Evolutionary conservation across 1,140 invertebrate genomes (phyloP).

Genomic region (Drosophila lacteicornis): DNA sequence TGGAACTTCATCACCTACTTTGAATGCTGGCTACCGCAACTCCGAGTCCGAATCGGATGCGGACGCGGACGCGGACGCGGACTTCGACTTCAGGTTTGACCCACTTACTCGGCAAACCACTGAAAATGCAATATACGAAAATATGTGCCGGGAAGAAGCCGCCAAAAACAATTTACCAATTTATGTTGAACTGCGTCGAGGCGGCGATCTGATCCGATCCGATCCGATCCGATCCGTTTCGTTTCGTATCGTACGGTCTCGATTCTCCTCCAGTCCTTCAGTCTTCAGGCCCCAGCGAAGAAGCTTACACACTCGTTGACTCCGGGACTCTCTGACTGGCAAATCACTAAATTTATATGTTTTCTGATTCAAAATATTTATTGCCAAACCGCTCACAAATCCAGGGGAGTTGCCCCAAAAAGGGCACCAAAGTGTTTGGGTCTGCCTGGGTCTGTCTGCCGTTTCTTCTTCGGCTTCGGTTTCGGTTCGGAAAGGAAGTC

Average conservation of each 20-base stretch:
- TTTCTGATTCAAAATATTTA: slow-evolving; percentile 85
- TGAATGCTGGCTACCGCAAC: slow-evolving; percentile 81
- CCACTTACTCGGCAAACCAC: slow-evolving; percentile 52
- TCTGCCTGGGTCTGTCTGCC: slow-evolving; percentile 12
- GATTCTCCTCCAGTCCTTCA: slow-evolving; percentile 18
- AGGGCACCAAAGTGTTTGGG: slow-evolving; percentile 73
- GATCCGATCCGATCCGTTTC: slow-evolving; percentile 31
- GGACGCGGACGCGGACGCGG: not conserved
- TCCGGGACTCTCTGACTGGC: slow-evolving; percentile 59
- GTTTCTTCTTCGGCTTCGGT: not conserved
- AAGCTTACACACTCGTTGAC: slow-evolving; percentile 49
- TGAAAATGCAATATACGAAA: slow-evolving; percentile 78
- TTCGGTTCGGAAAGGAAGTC: slow-evolving; percentile 51
- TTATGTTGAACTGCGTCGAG: slow-evolving; percentile 74
- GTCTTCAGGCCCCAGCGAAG: slow-evolving; percentile 19
- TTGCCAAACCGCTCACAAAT: slow-evolving; percentile 76
- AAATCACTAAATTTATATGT: slow-evolving; percentile 85
- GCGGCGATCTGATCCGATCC: slow-evolving; percentile 37
- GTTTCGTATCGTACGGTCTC: slow-evolving; percentile 19
- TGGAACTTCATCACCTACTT: slow-evolving; percentile 84
- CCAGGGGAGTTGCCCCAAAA: slow-evolving; percentile 66
- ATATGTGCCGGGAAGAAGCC: slow-evolving; percentile 68
- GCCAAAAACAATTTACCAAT: slow-evolving; percentile 84
- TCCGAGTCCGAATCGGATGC: slow-evolving; percentile 6
- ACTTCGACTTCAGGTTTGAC: slow-evolving; percentile 43